Evolutionary conservation across 2,888 invertebrate species (phyloP).

Genomic region (Chaetogeoica ovagalla): DNA sequence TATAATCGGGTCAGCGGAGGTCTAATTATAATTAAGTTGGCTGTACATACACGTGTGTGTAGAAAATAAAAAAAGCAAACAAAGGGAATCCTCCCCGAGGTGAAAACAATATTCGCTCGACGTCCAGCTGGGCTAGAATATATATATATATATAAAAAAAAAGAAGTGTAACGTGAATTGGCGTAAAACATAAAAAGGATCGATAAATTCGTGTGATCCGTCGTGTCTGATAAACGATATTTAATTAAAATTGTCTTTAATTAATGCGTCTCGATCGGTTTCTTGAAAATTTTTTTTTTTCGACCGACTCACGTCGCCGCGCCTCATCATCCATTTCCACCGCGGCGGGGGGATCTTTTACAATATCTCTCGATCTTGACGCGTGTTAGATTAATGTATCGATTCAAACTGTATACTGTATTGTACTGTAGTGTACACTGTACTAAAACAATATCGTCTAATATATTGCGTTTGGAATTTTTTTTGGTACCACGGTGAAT

Average conservation of each 20-base stretch:
- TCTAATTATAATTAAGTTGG: conserved; percentile 29
- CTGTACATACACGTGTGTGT: neutral
- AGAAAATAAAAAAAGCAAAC: conserved; percentile 30
- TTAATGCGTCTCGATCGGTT: conserved; percentile 38
- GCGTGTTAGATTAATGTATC: conserved; percentile 39
- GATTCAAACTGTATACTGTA: conserved; percentile 16
- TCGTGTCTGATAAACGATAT: conserved; percentile 47
- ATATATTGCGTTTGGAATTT: neutral
- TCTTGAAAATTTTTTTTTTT: conserved; percentile 33
- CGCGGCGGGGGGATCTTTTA: conserved; percentile 1
- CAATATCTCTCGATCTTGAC: conserved; percentile 43
- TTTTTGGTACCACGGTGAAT: neutral
- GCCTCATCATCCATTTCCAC: conserved; percentile 7
- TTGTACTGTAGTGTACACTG: too few species aligned
- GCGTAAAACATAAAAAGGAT: conserved; percentile 44
- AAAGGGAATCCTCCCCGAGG: conserved; percentile 47
- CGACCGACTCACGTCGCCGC: conserved; percentile 22
- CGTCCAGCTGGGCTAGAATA: conserved; percentile 44
- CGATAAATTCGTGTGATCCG: conserved; percentile 13
- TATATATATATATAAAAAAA: too few species aligned
- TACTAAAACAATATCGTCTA: conserved; percentile 9
- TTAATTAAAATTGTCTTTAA: conserved; percentile 52
- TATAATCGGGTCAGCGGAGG: conserved; percentile 36
- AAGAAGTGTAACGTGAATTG: conserved; percentile 30
- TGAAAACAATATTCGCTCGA: conserved; percentile 51